Evolutionary conservation across 2,888 invertebrate species (phyloP).

Genomic region (Diplazon laetatorius): DNA sequence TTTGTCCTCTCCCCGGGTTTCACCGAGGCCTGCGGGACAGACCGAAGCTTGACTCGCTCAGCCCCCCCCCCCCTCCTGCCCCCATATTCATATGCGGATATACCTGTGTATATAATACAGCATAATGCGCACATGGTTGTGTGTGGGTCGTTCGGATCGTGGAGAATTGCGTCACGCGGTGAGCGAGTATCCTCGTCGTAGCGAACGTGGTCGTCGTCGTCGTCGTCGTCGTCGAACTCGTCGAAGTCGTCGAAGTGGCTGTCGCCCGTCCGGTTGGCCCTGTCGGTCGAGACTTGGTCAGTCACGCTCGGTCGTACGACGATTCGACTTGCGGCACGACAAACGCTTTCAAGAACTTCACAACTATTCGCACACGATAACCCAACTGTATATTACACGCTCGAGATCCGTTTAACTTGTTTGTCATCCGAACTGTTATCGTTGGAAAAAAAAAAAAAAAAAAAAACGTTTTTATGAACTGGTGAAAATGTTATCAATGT

Average conservation of each 20-base stretch:
- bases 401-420: constrained; percentile 38
- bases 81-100: not conserved
- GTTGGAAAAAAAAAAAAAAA: not conserved
- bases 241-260: constrained; percentile 53
- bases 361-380: constrained; percentile 41
- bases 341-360: constrained; percentile 38
- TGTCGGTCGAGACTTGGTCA: constrained; percentile 74
- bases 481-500: not conserved
- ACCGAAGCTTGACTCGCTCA: constrained; percentile 23
- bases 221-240: constrained; percentile 32
- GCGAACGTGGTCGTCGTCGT: constrained; percentile 34
- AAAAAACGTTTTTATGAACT: not conserved
- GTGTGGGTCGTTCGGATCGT: constrained; percentile 37
- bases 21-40: constrained; percentile 58
- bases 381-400: constrained; percentile 42
- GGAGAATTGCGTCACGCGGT: constrained; percentile 55
- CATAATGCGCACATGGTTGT: constrained; percentile 16
- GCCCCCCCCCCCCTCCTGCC: not conserved
- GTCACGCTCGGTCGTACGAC: constrained; percentile 72
- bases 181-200: constrained; percentile 50
- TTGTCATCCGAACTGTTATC: constrained; percentile 30
- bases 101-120: constrained; percentile 20
- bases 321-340: constrained; percentile 42
- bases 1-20: constrained; percentile 51
- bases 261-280: constrained; percentile 50